Base-by-base conservation (phyloP, 2,888 invertebrate species). In the Lithophane leautieri region DNA sequence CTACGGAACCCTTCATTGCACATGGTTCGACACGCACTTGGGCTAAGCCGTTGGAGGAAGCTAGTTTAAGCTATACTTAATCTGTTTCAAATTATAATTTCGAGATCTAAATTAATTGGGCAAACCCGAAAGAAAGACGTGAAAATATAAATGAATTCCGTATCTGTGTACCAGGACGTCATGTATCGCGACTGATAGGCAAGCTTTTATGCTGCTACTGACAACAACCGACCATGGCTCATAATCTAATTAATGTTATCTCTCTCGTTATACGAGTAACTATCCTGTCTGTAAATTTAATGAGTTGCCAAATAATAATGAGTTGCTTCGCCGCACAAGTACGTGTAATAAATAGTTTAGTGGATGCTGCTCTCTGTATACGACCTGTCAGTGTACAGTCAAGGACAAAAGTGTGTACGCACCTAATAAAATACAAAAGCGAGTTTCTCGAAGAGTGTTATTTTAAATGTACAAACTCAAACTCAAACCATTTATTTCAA, bases 261-360 rank as follows among this genome's bases (percentile, higher is more conserved):
- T 40, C 9, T 61, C 11, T 34, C 22, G 79, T 61, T 69, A 61
- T 70, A n/a, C n/a, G n/a, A n/a, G n/a, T n/a, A 54, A 47, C 34
- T 40, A 54, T 54, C 22, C 68, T 40, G 4, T 50, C 70, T 50
- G 22, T 22, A 28, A 28, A 47, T 62, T 28, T 56, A 73, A 69
- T 69, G 54, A 68, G 54, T 67, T 68, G 9, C 34, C 63, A 66
- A 60, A 66, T 66, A 65, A 58, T 54, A 61, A 78, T 47, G 77
- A 71, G 54, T 28, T 34, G 6, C 14, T 40, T 28, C 2, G 8
- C 44, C 8, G n/a, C 34, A 34, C 28, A 34, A n/a, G 12, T 52
- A 11, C 11, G 16, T 0, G 34, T 11, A 47, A 2, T 78, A 60
- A 54, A 72, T 72, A 72, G 47, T 78, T 65, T 19, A 71, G 56